These are phyloP conservation scores for Idaea dimidiata DNA, from an alignment of 2,888 invertebrate species.

Conservation along the genomic window DNA sequence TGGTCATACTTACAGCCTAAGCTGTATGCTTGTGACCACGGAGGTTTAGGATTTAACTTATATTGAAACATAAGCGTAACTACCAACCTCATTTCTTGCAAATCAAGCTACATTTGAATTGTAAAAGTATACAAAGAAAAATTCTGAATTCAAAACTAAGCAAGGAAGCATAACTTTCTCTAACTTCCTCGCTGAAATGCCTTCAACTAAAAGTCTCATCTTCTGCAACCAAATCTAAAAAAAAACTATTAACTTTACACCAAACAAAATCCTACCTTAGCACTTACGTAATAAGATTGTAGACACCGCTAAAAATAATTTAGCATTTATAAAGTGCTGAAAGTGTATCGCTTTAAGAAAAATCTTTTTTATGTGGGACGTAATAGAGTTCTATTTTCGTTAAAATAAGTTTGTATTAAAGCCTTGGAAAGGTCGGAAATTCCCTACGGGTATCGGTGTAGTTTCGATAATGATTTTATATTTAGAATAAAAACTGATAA, in stretches of 20 bases:
- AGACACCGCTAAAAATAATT: neutral
- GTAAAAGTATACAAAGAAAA: neutral
- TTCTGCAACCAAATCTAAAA: constrained; percentile 1
- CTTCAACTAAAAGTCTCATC: neutral
- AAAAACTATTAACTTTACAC: constrained; percentile 8
- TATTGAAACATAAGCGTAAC: no score
- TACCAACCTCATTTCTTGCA: no score
- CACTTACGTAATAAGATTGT: constrained; percentile 4
- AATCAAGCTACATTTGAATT: no score
- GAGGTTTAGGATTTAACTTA: no score
- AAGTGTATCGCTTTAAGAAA: constrained; percentile 3
- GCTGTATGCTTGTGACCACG: no score
- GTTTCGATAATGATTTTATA: constrained; percentile 20
- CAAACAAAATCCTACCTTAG: constrained; percentile 12
- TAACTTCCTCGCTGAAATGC: neutral
- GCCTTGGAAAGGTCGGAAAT: constrained; percentile 8
- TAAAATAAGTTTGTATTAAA: neutral
- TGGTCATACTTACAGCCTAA: no score
- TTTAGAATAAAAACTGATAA: neutral
- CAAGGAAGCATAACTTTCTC: neutral
- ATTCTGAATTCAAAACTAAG: neutral
- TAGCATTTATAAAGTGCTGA: neutral
- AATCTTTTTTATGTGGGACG: constrained; percentile 8
- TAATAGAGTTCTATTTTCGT: constrained; percentile 8
- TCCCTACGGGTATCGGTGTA: constrained; percentile 15